These are phyloP conservation scores for Girardinus metallicus DNA, from an alignment of 2,797 vertebrate species.

Conservation along the genomic window DNA sequence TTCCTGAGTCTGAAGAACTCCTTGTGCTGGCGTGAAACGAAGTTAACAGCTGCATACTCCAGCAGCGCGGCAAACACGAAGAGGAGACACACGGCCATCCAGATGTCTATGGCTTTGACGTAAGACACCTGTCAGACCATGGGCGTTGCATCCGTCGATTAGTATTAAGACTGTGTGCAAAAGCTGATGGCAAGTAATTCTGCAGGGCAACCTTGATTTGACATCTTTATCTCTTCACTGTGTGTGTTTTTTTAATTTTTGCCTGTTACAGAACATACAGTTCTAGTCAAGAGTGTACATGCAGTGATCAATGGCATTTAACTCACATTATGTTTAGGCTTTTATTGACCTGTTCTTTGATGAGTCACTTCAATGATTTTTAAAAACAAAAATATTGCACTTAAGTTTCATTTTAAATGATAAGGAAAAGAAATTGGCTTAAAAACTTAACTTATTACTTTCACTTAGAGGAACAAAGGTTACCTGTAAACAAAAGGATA, in stretches of 20 bases:
- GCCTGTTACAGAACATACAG: background rate
- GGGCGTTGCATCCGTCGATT: background rate
- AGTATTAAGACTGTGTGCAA: background rate
- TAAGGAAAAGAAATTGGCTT: background rate
- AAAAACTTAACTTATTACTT: background rate
- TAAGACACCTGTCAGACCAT: slow-evolving; percentile 87
- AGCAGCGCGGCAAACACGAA: slow-evolving; percentile 93
- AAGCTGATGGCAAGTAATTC: background rate
- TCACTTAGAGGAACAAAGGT: background rate
- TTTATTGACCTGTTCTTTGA: background rate
- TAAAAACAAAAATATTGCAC: background rate
- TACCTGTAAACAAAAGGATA: background rate
- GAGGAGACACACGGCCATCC: slow-evolving; percentile 96
- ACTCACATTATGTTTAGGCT: background rate
- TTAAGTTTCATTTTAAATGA: background rate
- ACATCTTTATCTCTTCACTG: background rate
- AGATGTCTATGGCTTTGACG: slow-evolving; percentile 96
- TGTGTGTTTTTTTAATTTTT: background rate
- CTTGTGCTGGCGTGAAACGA: slow-evolving; percentile 95
- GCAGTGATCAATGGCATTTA: background rate
- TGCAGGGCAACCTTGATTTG: background rate
- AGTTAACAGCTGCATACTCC: slow-evolving; percentile 95
- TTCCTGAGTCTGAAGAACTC: slow-evolving; percentile 90
- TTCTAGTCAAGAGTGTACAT: background rate
- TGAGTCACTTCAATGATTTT: background rate